Percentiles rank a stretch among this genome's conserved stretches.
These are phyloP conservation scores for Eucriotettix oculatus DNA, from an alignment of 2,888 invertebrate species.

Conservation along the genomic window DNA sequence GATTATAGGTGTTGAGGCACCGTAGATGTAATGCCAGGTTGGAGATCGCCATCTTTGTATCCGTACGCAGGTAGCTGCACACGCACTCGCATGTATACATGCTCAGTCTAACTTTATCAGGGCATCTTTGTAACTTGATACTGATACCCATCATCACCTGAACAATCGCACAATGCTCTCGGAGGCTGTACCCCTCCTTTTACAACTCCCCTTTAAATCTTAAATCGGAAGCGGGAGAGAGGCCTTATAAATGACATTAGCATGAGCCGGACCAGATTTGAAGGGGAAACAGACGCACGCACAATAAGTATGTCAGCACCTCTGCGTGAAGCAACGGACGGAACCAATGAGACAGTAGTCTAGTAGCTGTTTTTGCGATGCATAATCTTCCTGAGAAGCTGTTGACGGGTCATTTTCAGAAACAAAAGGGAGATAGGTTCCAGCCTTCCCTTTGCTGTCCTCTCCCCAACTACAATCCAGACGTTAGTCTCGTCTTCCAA, in stretches of 20 bases:
- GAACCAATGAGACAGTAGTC: slow-evolving; percentile 10
- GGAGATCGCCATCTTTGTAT: no score
- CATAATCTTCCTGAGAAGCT: not conserved
- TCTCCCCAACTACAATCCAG: no score
- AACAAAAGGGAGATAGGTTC: no score
- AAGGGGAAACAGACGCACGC: slow-evolving; percentile 3
- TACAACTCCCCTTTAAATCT: slow-evolving; percentile 4
- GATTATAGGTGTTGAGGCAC: no score
- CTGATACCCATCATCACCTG: slow-evolving; percentile 11
- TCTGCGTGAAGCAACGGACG: slow-evolving; percentile 3
- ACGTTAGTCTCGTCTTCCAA: no score
- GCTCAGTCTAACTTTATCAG: slow-evolving; percentile 8
- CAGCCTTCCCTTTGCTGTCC: no score
- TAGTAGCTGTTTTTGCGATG: no score
- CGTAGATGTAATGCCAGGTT: no score
- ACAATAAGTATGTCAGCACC: slow-evolving; percentile 8
- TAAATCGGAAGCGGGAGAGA: slow-evolving; percentile 3
- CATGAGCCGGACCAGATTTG: slow-evolving; percentile 1
- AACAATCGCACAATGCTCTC: slow-evolving; percentile 7
- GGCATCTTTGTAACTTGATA: slow-evolving; percentile 10
- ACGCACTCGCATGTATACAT: not conserved
- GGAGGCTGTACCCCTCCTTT: not conserved
- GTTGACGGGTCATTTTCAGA: not conserved
- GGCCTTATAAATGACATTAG: slow-evolving; percentile 11
- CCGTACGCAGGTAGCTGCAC: not conserved